phyloP scores from a whole-genome alignment of 2,113 vertebrate genomes.

The Rhabdomys dilectus region DNA sequence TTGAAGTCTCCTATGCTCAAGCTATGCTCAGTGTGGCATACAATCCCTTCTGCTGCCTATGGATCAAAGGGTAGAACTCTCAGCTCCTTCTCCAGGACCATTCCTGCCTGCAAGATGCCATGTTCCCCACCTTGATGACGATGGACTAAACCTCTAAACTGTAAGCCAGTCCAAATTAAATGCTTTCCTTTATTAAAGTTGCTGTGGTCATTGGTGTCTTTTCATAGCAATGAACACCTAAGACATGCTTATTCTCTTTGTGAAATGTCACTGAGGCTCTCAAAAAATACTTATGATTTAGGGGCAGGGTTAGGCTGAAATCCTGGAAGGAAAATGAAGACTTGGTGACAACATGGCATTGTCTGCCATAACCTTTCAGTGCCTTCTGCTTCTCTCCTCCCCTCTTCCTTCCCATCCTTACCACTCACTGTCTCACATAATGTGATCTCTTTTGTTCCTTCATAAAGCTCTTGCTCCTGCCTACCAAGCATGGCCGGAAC shows the following conservation, averaged over 20 bases:
- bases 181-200: background rate
- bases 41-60: background rate
- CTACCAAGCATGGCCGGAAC: background rate
- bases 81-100: background rate
- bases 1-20: background rate
- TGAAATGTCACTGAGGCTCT: background rate
- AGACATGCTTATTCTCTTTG: background rate
- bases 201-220: background rate
- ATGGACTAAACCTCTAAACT: background rate
- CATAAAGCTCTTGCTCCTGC: background rate
- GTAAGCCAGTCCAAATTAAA: background rate
- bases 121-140: background rate
- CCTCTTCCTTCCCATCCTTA: background rate
- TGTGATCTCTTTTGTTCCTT: conserved; percentile 15
- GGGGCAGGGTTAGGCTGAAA: background rate
- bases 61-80: background rate
- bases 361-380: background rate
- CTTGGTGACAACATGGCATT: background rate
- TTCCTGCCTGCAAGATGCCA: background rate
- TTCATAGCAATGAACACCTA: background rate
- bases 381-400: background rate
- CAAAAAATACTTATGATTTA: conserved; percentile 15
- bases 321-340: background rate
- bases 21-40: background rate
- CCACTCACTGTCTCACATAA: background rate